Percentiles rank a stretch among this genome's conserved stretches.
phyloP scores from a whole-genome alignment of 2,113 vertebrate genomes.

The Tricholaema leucomelas region DNA sequence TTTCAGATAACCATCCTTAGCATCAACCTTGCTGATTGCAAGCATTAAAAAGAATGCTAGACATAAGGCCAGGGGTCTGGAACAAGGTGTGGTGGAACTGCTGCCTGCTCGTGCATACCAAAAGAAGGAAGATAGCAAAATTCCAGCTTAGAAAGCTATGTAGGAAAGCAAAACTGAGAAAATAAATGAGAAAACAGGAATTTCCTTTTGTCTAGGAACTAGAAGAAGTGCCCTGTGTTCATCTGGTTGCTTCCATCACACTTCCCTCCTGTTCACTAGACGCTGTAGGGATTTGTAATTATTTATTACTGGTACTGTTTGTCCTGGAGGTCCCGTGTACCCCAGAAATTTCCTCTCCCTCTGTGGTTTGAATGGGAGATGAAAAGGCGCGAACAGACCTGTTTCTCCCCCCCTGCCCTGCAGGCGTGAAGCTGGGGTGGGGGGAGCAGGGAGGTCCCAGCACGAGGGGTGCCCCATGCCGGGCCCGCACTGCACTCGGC shows the following conservation, averaged over 20 bases:
- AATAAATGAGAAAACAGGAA: constrained; percentile 3
- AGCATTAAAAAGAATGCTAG: neutral
- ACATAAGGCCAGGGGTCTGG: neutral
- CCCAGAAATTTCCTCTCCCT: too few species aligned
- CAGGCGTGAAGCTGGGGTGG: too few species aligned
- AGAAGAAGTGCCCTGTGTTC: neutral
- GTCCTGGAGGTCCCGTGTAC: too few species aligned
- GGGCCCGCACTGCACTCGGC: too few species aligned
- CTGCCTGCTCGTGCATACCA: neutral
- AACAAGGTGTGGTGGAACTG: neutral
- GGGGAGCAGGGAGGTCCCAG: too few species aligned
- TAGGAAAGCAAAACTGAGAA: constrained; percentile 7
- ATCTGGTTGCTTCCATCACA: constrained; percentile 1
- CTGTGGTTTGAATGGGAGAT: too few species aligned
- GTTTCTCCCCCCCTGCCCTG: too few species aligned
- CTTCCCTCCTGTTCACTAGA: neutral
- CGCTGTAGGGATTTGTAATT: neutral
- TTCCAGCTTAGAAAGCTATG: neutral
- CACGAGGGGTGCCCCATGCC: too few species aligned
- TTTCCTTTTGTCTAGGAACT: neutral
- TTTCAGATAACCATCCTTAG: neutral
- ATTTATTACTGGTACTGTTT: neutral
- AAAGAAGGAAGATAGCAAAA: neutral
- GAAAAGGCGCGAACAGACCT: too few species aligned
- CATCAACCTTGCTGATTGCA: neutral